Evolutionary conservation across 1,140 invertebrate species (phyloP).

Genomic region (Eumaeus atala): DNA sequence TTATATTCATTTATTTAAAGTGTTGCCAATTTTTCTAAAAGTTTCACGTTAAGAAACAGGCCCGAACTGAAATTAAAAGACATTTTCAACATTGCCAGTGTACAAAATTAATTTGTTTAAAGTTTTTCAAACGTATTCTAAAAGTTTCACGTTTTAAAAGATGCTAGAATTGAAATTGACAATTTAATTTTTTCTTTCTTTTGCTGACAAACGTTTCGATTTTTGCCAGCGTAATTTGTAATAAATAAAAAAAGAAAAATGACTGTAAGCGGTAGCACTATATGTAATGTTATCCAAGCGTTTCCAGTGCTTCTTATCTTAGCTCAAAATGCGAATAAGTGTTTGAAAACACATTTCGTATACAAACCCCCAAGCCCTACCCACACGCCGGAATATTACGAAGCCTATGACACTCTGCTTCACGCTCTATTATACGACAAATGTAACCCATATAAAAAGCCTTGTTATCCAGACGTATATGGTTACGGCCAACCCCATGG

Average conservation of each 20-base stretch:
- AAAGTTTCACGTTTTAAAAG: neutral
- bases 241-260: too few species aligned
- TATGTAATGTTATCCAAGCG: conserved; percentile 51
- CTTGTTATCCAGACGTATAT: conserved; percentile 26
- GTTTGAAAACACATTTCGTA: conserved; percentile 49
- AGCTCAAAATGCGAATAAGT: conserved; percentile 54
- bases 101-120: too few species aligned
- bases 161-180: neutral
- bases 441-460: conserved; percentile 21
- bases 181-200: neutral
- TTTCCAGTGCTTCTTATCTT: conserved; percentile 57
- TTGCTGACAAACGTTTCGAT: neutral
- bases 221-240: neutral
- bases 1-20: too few species aligned
- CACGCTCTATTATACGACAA: conserved; percentile 37
- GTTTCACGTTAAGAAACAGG: too few species aligned
- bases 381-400: conserved; percentile 53
- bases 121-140: neutral
- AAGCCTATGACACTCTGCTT: conserved; percentile 50
- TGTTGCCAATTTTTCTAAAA: too few species aligned
- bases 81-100: too few species aligned
- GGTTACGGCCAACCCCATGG: conserved; percentile 20
- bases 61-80: too few species aligned
- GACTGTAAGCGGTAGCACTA: conserved; percentile 40
- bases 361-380: conserved; percentile 58